phyloP scores from a whole-genome alignment of 2,797 vertebrate genomes.

The Knipowitschia caucasica region DNA sequence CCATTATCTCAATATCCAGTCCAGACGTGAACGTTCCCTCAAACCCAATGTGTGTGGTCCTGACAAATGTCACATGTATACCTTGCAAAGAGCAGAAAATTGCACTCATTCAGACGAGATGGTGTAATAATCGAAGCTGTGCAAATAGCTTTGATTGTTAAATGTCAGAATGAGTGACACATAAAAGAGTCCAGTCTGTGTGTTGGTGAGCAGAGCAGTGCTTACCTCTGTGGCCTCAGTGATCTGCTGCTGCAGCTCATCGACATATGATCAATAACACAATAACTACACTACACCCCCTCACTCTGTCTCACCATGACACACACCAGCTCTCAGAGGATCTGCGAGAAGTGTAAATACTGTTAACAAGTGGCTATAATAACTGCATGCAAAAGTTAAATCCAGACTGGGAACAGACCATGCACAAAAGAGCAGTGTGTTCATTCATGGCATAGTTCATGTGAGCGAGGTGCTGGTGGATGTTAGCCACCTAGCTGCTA shows the following conservation, averaged over 20 bases:
- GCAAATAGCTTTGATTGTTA: too few species aligned
- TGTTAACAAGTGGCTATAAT: neutral
- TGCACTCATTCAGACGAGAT: neutral
- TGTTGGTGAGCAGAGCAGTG: conserved; percentile 1
- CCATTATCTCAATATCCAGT: too few species aligned
- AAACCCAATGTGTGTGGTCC: too few species aligned
- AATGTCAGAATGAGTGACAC: neutral
- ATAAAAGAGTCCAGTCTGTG: neutral
- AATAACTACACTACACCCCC: neutral
- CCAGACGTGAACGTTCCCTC: too few species aligned
- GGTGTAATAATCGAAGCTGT: too few species aligned
- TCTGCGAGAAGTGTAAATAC: too few species aligned
- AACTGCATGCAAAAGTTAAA: neutral
- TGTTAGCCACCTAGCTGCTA: conserved; percentile 8
- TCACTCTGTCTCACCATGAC: neutral
- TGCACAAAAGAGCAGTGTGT: neutral
- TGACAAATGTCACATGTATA: too few species aligned
- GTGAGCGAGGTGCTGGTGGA: neutral
- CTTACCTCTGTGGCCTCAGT: conserved; percentile 5
- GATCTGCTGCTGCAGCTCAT: conserved; percentile 11
- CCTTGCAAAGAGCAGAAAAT: neutral
- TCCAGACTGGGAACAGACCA: neutral
- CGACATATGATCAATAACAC: conserved; percentile 13
- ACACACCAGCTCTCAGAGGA: neutral
- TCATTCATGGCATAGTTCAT: neutral